phyloP scores from a whole-genome alignment of 92 coral and sea anemone species.

The Desmophyllum pertusum region DNA sequence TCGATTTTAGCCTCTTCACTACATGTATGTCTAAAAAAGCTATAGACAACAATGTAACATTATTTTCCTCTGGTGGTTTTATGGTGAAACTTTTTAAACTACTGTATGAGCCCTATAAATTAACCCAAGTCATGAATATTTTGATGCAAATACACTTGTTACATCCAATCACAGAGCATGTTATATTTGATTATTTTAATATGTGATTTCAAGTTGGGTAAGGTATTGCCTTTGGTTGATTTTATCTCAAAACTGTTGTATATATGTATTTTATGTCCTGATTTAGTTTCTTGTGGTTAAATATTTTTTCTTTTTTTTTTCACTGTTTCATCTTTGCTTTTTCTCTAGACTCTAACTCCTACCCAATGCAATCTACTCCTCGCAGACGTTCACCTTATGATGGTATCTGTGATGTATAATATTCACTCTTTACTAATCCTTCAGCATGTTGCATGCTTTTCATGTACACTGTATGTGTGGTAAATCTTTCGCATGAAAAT shows the following conservation, averaged over 20 bases:
- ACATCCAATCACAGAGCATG: no score
- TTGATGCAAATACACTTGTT: no score
- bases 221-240: not conserved
- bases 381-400: slow-evolving; percentile 47
- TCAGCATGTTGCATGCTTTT: slow-evolving; percentile 9
- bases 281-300: not conserved
- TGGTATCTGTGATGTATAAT: slow-evolving; percentile 40
- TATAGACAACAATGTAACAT: no score
- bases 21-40: no score
- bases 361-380: slow-evolving; percentile 40
- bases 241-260: not conserved
- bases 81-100: no score
- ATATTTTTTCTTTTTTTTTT: not conserved
- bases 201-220: no score
- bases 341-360: slow-evolving; percentile 46
- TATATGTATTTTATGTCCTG: not conserved
- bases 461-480: not conserved
- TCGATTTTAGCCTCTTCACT: no score
- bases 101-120: no score
- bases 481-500: not conserved
- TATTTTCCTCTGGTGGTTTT: no score
- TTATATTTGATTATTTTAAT: no score
- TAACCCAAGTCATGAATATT: no score
- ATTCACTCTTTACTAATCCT: slow-evolving; percentile 22
- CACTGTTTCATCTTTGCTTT: slow-evolving; percentile 28